Percentiles rank a stretch among this genome's conserved stretches.
These are phyloP conservation scores for Aegotheles bennettii DNA, from an alignment of 2,113 vertebrate genomes.

Conservation along the genomic window DNA sequence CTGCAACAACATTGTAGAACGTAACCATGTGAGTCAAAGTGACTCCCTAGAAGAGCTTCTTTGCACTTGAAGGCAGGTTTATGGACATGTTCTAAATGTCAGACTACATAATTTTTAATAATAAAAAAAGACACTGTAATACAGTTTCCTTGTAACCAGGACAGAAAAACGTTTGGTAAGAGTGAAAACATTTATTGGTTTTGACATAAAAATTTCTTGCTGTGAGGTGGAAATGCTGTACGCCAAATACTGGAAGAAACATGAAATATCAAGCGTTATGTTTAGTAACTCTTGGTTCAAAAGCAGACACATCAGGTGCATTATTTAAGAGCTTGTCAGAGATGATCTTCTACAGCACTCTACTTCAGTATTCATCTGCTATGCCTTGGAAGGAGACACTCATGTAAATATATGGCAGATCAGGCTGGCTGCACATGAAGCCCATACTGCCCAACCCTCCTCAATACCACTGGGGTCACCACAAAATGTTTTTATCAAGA, in stretches of 20 bases:
- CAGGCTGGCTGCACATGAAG: not conserved
- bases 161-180: conserved; percentile 66
- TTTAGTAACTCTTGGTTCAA: conserved; percentile 58
- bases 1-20: not conserved
- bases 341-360: conserved; percentile 52
- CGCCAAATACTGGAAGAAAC: conserved; percentile 57
- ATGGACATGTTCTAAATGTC: conserved; percentile 44
- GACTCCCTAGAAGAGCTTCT: conserved; percentile 10
- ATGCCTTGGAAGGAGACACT: not conserved
- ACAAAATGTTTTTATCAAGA: not conserved
- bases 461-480: not conserved
- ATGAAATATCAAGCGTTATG: conserved; percentile 42
- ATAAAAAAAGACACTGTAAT: conserved; percentile 47
- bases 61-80: conserved; percentile 15
- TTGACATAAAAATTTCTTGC: conserved; percentile 53
- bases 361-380: not conserved
- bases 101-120: conserved; percentile 53
- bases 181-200: conserved; percentile 63
- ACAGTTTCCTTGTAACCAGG: conserved; percentile 54
- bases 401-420: not conserved
- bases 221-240: conserved; percentile 11
- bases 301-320: conserved; percentile 46
- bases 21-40: not conserved
- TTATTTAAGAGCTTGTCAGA: conserved; percentile 77
- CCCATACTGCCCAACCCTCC: not conserved